Conservation (phyloP, 2,797 vertebrate species). For the Semotilus atromaculatus region DNA sequence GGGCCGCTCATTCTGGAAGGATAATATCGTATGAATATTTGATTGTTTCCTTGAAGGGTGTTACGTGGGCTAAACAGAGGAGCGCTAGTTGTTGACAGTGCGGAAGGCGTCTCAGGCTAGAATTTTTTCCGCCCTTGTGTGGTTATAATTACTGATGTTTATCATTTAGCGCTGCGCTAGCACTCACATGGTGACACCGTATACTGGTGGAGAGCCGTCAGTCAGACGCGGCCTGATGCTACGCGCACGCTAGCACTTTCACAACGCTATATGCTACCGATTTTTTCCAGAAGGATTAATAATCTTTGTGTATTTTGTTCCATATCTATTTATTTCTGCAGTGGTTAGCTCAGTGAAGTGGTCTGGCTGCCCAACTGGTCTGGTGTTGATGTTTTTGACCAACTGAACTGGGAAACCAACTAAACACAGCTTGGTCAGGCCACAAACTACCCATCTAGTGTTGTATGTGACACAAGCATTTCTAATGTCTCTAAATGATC, state of each 20-base stretch:
- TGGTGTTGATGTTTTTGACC: not conserved
- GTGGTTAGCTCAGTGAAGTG: not conserved
- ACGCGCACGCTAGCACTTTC: constrained; percentile 18
- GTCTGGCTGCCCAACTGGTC: too few relatives aligned
- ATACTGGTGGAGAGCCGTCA: constrained; percentile 83
- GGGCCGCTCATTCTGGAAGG: constrained; percentile 44
- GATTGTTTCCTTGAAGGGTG: constrained; percentile 76
- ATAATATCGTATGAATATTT: constrained; percentile 74
- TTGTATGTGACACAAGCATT: not conserved
- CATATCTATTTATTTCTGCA: not conserved
- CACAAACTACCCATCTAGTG: not conserved
- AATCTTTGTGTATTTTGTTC: not conserved
- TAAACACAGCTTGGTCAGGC: not conserved
- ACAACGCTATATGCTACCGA: not conserved
- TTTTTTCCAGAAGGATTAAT: too few relatives aligned
- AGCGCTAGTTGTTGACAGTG: constrained; percentile 84
- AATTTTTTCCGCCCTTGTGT: constrained; percentile 77
- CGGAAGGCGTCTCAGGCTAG: constrained; percentile 82
- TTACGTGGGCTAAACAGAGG: constrained; percentile 72
- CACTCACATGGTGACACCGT: constrained; percentile 79
- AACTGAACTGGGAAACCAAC: not conserved
- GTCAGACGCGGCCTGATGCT: constrained; percentile 78
- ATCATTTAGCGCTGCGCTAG: constrained; percentile 82
- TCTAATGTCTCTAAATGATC: not conserved
- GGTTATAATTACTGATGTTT: constrained; percentile 87